Base-by-base conservation (phyloP, 2,888 invertebrate genomes). In the Adela reaumurella region DNA sequence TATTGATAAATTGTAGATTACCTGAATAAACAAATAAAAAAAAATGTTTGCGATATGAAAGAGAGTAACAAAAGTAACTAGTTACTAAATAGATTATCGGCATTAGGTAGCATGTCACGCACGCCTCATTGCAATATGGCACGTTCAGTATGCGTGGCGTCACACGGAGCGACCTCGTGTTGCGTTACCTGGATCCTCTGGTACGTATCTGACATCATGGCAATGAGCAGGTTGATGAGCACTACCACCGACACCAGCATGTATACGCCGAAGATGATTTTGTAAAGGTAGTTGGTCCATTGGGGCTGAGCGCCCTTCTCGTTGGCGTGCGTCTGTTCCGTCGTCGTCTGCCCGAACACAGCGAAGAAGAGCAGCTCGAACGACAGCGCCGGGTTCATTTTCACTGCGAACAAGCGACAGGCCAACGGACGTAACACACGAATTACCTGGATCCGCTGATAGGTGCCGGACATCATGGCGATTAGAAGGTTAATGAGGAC, bases 201-300 rank as follows among this genome's bases (percentile, higher is more conserved):
- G 77, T 99, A 99, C 53, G 99, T 99, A 84, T 99, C 98, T 68
- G 97, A 97, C 97, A 99, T 98, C 98, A 99, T 99, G 83, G 99
- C 99, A 84, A 99, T 99, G 70, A 99, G 90, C 58, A 99, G 87
- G 82, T 99, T 99, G 81, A 99, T 98, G 62, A 99, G 87, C 62
- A 99, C 99, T 69, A 99, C 94, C 65, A 99, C 93, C 56, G 97
- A 97, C 63, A 99, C 97, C 88, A 98, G 85, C 94, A 99, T 93
- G 84, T 99, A 99, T 67, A 95, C 89, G 61, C 92, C 92, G 76
- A 90, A 92, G 59, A 90, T 87, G 66, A 91, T 83, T 84, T 92
- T 92, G 85, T 92, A 94, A 62, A 94, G 83, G 65, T 88, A 87
- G 66, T 87, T 88, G 52, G 93, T 93, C 93, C 93, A 94, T 47